A percentile compares a stretch with the other conserved stretches of the same genome.
phyloP scores from a whole-genome alignment of 1,140 invertebrate genomes.

The Drosophila insularis region DNA sequence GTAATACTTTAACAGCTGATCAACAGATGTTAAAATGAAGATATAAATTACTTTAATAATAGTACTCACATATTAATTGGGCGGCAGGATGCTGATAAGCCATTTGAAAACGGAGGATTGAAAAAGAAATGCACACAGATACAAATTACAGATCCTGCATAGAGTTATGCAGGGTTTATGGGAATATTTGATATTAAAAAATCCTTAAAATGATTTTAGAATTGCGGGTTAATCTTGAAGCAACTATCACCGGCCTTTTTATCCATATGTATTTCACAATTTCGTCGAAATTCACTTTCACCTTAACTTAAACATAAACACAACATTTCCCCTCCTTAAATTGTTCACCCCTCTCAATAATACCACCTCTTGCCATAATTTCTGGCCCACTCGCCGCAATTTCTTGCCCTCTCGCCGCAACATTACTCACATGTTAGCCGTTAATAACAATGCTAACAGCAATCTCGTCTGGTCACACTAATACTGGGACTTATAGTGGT shows the following conservation, averaged over 20 bases:
- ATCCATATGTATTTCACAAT: not conserved
- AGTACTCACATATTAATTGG: not conserved
- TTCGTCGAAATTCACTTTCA: not conserved
- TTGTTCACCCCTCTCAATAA: no score
- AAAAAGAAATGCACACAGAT: not conserved
- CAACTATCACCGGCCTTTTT: not conserved
- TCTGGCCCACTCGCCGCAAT: no score
- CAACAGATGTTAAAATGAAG: not conserved
- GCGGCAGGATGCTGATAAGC: not conserved
- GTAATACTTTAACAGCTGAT: constrained; percentile 17
- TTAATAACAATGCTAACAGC: no score
- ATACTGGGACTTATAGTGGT: no score
- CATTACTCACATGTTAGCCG: no score
- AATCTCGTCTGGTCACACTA: no score
- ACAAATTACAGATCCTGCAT: not conserved
- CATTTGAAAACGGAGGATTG: not conserved
- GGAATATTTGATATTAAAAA: not conserved
- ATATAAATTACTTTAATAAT: not conserved
- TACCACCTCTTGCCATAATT: no score
- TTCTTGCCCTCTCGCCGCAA: no score
- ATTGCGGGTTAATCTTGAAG: not conserved
- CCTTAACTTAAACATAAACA: not conserved
- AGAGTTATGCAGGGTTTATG: not conserved
- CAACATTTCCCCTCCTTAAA: no score
- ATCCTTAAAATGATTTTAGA: not conserved